Evolutionary conservation across 2,888 invertebrate genomes (phyloP).

Genomic region (Drosophila mimetica): DNA sequence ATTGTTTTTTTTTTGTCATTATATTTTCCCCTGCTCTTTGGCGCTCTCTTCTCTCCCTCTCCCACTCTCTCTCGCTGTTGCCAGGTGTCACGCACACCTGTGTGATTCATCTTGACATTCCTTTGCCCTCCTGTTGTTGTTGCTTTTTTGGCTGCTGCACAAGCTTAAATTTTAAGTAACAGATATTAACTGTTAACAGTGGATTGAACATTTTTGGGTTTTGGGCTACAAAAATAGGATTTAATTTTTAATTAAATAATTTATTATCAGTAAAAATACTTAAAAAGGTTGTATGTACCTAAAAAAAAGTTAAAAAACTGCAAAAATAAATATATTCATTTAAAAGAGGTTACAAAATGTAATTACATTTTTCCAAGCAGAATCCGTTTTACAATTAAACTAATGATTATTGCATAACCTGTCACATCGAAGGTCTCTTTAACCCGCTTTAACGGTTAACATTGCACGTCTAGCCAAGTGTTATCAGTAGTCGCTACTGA

Average conservation of each 20-base stretch:
- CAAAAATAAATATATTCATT: too few relatives aligned
- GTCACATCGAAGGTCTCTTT: slow-evolving; percentile 19
- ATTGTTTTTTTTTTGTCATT: slow-evolving; percentile 3
- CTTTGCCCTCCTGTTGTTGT: slow-evolving; percentile 9
- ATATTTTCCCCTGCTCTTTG: neutral
- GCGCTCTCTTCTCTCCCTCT: neutral
- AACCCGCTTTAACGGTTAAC: slow-evolving; percentile 28
- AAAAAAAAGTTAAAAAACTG: too few relatives aligned
- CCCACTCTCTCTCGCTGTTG: slow-evolving; percentile 26
- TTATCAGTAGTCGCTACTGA: slow-evolving; percentile 10
- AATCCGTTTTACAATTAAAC: neutral
- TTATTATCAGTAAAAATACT: too few relatives aligned
- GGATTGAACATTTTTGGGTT: neutral
- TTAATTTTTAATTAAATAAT: too few relatives aligned
- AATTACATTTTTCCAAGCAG: neutral
- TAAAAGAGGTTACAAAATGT: too few relatives aligned
- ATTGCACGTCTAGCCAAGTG: slow-evolving; percentile 7
- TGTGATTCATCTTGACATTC: slow-evolving; percentile 50
- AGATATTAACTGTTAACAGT: neutral
- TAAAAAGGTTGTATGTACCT: too few relatives aligned
- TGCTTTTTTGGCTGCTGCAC: slow-evolving; percentile 13
- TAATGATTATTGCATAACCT: neutral
- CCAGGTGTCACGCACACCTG: slow-evolving; percentile 50
- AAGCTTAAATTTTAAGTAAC: neutral
- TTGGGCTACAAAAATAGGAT: too few relatives aligned